Conservation (phyloP, 2,113 vertebrate species). For the Rhinoderma darwinii region DNA sequence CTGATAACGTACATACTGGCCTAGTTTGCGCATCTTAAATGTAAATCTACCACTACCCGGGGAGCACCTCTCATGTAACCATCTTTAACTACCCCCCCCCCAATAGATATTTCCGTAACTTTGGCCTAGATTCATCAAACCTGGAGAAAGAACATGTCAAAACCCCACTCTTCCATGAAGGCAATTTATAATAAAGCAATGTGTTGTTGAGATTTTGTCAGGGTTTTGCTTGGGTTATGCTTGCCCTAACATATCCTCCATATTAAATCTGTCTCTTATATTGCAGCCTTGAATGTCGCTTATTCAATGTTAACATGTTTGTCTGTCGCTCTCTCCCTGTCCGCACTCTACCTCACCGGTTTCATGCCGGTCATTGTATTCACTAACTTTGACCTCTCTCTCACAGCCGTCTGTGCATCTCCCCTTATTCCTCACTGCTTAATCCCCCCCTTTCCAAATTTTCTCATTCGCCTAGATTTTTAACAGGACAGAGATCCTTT, state of each 20-base stretch:
- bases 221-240: not conserved
- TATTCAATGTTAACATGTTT: slow-evolving; percentile 64
- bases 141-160: not conserved
- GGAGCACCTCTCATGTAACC: slow-evolving; percentile 6
- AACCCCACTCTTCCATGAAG: not conserved
- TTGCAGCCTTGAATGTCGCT: slow-evolving; percentile 59
- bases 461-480: slow-evolving; percentile 44
- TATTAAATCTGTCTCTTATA: slow-evolving; percentile 57
- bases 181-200: not conserved
- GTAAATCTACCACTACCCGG: slow-evolving; percentile 40
- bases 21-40: slow-evolving; percentile 36
- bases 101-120: not conserved
- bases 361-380: slow-evolving; percentile 37
- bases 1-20: slow-evolving; percentile 28
- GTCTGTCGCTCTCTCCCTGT: slow-evolving; percentile 56
- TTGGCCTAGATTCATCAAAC: slow-evolving; percentile 28
- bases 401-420: slow-evolving; percentile 45
- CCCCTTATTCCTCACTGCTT: slow-evolving; percentile 53
- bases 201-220: not conserved
- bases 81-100: slow-evolving; percentile 3
- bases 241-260: slow-evolving; percentile 7
- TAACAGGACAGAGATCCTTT: slow-evolving; percentile 52
- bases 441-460: slow-evolving; percentile 41
- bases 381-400: slow-evolving; percentile 61
- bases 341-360: slow-evolving; percentile 51